Base-by-base conservation (phyloP, 2,888 invertebrate genomes). In the Drosophila prolongata region DNA sequence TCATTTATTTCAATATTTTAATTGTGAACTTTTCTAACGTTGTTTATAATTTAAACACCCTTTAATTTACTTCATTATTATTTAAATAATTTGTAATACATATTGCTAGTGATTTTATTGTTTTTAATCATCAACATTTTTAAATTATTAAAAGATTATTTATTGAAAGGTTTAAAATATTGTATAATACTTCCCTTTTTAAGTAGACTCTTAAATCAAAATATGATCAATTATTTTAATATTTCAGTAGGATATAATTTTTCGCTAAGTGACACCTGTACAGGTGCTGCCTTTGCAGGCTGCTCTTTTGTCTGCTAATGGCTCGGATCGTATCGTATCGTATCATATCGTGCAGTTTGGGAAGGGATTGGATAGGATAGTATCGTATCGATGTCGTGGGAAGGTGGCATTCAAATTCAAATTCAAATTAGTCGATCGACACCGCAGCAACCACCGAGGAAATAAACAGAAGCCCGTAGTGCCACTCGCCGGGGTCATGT, bases 331-430 rank as follows among this genome's bases (percentile, higher is more conserved):
- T 57, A 58, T 50, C 43, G 54, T 87, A 87, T 89, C 89, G 68
- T 57, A 58, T 50, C 43, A 54, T 9, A 59, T 43, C 6, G 38
- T 16, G 77, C 68, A 52, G 60, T 70, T 13, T 60, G 70, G 24
- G 24, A 24, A 4, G 24, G 24, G 24, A 19, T 19, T 19, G 19
- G 19, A 24, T 24, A 4, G 69, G 78, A 80, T 70, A 54, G 57
- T 71, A 24, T 68, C 81, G 70, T 87, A 87, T 89, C 89, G 68
- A 84, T 84, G 84, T 80, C 84, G 84, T 84, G 84, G 84, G 84
- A 84, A 84, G 81, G 75, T 69, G 72, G 49, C 4, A 24, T 56
- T 70, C 61, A 38, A 69, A 73, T 64, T 74, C 58, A 58, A 77
- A 86, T 83, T 83, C 80, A 83, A 86, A 83, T 83, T 88, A 88